phyloP scores from a whole-genome alignment of 2,888 invertebrate species.

The Torymus texanus region DNA sequence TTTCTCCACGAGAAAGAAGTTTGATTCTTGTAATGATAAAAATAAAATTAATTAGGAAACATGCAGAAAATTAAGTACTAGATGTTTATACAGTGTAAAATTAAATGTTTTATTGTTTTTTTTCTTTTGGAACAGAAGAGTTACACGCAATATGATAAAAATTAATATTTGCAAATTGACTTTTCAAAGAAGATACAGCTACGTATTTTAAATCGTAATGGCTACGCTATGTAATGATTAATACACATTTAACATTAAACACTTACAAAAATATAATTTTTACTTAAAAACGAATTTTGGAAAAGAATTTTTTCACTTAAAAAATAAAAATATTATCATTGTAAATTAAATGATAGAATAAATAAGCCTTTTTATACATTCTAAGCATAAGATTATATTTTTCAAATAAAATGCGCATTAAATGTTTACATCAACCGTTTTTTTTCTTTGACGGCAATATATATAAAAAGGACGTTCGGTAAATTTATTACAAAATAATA shows the following conservation, averaged over 20 bases:
- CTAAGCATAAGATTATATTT: conserved; percentile 46
- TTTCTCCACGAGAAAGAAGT: too few relatives aligned
- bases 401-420: conserved; percentile 52
- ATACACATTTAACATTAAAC: not conserved
- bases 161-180: too few relatives aligned
- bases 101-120: too few relatives aligned
- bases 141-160: too few relatives aligned
- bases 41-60: too few relatives aligned
- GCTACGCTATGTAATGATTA: too few relatives aligned
- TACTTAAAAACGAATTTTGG: conserved; percentile 11
- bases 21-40: too few relatives aligned
- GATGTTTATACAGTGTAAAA: too few relatives aligned
- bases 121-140: too few relatives aligned
- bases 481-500: conserved; percentile 55
- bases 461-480: conserved; percentile 49
- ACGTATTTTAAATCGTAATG: not conserved
- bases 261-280: conserved; percentile 37
- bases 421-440: conserved; percentile 47
- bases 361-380: conserved; percentile 43
- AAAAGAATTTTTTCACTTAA: conserved; percentile 12
- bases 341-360: conserved; percentile 35
- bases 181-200: not conserved
- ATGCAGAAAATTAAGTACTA: too few relatives aligned
- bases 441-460: conserved; percentile 22
- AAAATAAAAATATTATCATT: conserved; percentile 21